Percentiles rank a stretch among this genome's conserved stretches.
These are phyloP conservation scores for Triplophysa rosa DNA, from an alignment of 2,113 vertebrate genomes.

Conservation along the genomic window DNA sequence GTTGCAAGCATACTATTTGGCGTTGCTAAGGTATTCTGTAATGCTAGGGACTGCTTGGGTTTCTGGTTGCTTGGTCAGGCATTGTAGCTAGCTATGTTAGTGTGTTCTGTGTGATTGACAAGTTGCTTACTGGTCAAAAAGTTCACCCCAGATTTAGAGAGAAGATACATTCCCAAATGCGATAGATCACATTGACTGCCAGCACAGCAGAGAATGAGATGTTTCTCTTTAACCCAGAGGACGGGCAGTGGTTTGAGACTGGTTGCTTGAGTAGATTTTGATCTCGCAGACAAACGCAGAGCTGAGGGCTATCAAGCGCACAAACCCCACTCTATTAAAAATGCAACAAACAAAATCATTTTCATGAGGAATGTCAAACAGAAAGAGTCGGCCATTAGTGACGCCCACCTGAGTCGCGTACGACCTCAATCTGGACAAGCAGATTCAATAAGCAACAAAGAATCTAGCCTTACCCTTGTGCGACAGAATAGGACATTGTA, in stretches of 20 bases:
- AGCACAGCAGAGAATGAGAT: background rate
- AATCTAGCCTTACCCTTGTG: background rate
- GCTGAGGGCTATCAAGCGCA: background rate
- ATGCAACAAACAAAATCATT: conserved; percentile 13
- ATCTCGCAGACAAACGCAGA: background rate
- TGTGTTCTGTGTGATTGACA: background rate
- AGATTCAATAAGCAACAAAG: background rate
- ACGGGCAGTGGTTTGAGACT: background rate
- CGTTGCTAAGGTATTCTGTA: no score
- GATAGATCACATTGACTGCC: conserved; percentile 2
- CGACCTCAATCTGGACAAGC: background rate
- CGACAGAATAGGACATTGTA: conserved; percentile 10
- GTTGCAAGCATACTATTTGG: no score
- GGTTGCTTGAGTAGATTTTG: background rate
- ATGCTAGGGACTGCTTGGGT: no score
- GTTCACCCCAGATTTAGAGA: background rate
- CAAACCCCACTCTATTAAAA: conserved; percentile 17
- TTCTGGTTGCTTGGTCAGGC: no score
- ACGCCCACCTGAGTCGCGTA: conserved; percentile 2
- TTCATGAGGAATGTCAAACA: conserved; percentile 2
- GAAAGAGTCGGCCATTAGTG: conserved; percentile 2
- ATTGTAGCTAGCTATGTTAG: no score
- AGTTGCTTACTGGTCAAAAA: background rate
- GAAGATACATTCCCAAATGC: background rate
- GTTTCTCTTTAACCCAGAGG: conserved; percentile 3